phyloP scores from a whole-genome alignment of 2,113 vertebrate genomes.

The Irena cyanogastra region DNA sequence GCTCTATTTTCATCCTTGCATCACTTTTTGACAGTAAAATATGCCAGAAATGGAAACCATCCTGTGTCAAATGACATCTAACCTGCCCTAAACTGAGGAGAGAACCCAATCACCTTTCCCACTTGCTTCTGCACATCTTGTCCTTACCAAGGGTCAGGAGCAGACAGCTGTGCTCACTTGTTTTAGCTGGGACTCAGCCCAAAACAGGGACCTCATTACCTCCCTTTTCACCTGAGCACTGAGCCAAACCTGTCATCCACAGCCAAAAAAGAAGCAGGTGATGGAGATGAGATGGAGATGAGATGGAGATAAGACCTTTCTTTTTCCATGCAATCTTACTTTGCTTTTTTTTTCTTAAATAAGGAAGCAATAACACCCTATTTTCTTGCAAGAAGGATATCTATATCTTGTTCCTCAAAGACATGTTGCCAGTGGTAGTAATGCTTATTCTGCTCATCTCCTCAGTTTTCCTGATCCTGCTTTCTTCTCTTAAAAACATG shows the following conservation, averaged over 20 bases:
- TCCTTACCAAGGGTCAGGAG: not conserved
- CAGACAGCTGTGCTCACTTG: not conserved
- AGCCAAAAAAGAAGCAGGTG: not conserved
- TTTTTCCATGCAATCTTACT: not conserved
- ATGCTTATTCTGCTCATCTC: not conserved
- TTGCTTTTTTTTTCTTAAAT: not conserved
- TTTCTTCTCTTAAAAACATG: not conserved
- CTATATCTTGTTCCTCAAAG: not conserved
- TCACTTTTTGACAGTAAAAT: conserved; percentile 4
- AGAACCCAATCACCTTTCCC: not conserved
- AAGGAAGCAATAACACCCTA: not conserved
- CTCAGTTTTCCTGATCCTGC: not conserved
- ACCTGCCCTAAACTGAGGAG: not conserved
- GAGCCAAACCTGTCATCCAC: not conserved
- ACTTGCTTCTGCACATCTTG: not conserved
- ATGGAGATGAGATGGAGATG: not conserved
- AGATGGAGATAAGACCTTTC: too few species aligned
- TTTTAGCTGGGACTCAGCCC: not conserved
- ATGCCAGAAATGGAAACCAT: not conserved
- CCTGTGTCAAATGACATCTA: conserved; percentile 2
- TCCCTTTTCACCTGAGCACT: not conserved
- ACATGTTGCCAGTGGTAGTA: not conserved
- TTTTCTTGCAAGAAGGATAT: not conserved
- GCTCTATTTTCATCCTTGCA: conserved; percentile 43
- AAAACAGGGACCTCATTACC: not conserved